Evolutionary conservation across 2,797 vertebrate species (phyloP).

Genomic region (Manis javanica): DNA sequence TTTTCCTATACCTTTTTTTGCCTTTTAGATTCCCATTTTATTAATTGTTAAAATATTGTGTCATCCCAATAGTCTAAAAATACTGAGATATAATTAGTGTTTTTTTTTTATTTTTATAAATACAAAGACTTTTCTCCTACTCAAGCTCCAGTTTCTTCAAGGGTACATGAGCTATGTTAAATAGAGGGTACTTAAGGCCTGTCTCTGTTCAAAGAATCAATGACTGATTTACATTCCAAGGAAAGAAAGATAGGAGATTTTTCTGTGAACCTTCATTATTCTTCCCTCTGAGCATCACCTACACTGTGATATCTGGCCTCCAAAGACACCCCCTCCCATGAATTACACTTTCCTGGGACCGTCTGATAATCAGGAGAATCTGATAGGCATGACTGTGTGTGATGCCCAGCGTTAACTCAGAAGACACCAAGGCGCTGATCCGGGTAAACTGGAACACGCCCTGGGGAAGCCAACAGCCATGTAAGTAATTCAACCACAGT

Average conservation of each 20-base stretch:
- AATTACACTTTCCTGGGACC: not conserved
- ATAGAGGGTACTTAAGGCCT: not conserved
- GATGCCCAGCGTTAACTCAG: not conserved
- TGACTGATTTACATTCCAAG: not conserved
- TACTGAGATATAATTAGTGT: not conserved
- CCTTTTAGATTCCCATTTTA: not conserved
- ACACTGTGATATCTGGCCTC: not conserved
- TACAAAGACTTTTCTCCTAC: not conserved
- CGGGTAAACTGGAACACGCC: not conserved
- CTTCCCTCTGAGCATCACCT: not conserved
- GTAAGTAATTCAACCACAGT: not conserved
- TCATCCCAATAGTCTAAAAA: not conserved
- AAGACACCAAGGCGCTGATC: not conserved
- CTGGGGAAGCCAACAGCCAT: not conserved
- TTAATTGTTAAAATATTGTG: not conserved
- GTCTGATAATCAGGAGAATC: not conserved
- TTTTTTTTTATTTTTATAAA: not conserved
- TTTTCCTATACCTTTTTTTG: not conserved
- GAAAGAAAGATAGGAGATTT: not conserved
- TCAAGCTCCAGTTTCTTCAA: not conserved
- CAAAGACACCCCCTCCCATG: fast-evolving
- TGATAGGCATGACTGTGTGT: not conserved
- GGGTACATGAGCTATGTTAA: not conserved
- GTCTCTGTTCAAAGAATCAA: not conserved
- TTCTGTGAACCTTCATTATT: not conserved